A percentile compares a stretch with the other conserved stretches of the same genome.
Conservation (phyloP, 2,113 vertebrate genomes). For the Paratilapia polleni region DNA sequence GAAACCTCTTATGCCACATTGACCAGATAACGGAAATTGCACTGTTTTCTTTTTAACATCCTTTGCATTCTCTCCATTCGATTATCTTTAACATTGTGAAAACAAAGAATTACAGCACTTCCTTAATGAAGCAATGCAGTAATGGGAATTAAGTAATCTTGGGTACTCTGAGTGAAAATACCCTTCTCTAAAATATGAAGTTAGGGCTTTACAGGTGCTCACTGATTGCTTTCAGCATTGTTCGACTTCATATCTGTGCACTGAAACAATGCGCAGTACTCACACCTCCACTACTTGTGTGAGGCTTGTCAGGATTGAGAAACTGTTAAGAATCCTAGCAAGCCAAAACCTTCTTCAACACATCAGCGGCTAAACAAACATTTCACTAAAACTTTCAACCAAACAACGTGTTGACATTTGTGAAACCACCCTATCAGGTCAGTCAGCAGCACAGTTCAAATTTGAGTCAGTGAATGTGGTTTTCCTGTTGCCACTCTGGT, state of each 20-base stretch:
- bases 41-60: background rate
- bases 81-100: background rate
- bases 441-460: background rate
- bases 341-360: background rate
- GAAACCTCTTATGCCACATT: background rate
- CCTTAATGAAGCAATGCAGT: background rate
- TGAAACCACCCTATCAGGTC: background rate
- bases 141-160: background rate
- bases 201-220: background rate
- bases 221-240: background rate
- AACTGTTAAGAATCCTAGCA: background rate
- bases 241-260: background rate
- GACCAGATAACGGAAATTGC: background rate
- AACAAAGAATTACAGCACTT: background rate
- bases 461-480: background rate
- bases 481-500: background rate
- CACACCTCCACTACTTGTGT: background rate
- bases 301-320: background rate
- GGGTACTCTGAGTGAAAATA: background rate
- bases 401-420: background rate
- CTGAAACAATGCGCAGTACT: background rate
- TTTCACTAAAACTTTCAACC: background rate
- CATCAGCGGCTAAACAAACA: background rate
- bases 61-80: too few relatives aligned
- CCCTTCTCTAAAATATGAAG: background rate